A percentile compares a stretch with the other conserved stretches of the same genome.
phyloP scores from a whole-genome alignment of 2,113 vertebrate species.

The Vulpes lagopus region DNA sequence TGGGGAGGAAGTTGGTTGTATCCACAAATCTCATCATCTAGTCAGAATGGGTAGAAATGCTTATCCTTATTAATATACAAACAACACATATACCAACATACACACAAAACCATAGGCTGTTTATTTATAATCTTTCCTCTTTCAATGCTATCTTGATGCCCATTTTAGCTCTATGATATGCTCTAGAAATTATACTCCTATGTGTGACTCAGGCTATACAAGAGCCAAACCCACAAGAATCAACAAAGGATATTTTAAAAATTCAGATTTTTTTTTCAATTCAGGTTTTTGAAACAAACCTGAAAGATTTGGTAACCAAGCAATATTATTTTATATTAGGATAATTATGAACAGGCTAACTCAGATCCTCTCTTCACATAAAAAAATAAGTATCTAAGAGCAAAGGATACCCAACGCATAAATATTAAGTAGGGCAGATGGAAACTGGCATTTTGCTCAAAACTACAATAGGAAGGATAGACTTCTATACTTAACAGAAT shows the following conservation, averaged over 20 bases:
- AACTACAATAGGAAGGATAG: background rate
- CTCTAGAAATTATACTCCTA: background rate
- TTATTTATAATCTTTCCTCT: constrained; percentile 24
- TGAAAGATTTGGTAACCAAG: constrained; percentile 18
- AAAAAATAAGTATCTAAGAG: constrained; percentile 16
- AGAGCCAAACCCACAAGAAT: constrained; percentile 4
- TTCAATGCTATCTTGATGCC: background rate
- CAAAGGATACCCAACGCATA: background rate
- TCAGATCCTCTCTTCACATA: background rate
- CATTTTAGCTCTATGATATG: background rate
- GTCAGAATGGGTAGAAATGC: constrained; percentile 13
- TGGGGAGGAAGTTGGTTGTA: background rate
- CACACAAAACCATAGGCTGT: background rate
- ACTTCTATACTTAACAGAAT: background rate
- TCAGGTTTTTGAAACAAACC: constrained; percentile 8
- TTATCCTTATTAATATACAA: background rate
- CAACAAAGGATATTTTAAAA: background rate
- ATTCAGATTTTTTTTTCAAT: background rate
- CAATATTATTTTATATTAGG: background rate
- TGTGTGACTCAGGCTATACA: background rate
- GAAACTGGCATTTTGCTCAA: background rate
- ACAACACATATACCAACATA: background rate
- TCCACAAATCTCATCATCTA: background rate
- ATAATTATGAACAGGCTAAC: constrained; percentile 1
- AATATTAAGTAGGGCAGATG: background rate